These are phyloP conservation scores for Propithecus deckenii DNA, from an alignment of 2,797 vertebrate species.

Conservation along the genomic window DNA sequence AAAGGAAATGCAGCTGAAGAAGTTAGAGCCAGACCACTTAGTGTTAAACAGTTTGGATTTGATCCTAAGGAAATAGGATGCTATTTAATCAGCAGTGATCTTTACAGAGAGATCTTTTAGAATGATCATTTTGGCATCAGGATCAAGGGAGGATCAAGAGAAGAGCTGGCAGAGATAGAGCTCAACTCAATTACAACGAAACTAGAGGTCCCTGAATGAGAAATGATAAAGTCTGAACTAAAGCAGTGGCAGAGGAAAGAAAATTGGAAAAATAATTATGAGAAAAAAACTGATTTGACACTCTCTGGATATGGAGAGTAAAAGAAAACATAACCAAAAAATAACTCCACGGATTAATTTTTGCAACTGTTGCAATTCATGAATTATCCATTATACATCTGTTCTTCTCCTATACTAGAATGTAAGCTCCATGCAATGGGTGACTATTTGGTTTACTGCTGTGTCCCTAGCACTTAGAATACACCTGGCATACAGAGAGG, in stretches of 20 bases:
- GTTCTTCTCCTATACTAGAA: constrained; percentile 2
- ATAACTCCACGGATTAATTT: constrained; percentile 20
- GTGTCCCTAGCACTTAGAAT: not conserved
- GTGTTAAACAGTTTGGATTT: not conserved
- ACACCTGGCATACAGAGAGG: not conserved
- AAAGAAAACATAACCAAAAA: not conserved
- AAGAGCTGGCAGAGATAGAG: not conserved
- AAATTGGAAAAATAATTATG: not conserved
- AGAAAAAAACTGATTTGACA: not conserved
- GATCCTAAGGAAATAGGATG: not conserved
- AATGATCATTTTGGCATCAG: not conserved
- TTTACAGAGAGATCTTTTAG: constrained; percentile 7
- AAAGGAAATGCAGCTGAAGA: not conserved
- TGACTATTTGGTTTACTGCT: not conserved
- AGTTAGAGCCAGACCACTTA: not conserved
- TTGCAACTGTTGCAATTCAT: not conserved
- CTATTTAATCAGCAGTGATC: not conserved
- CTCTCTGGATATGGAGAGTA: not conserved
- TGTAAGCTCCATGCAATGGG: not conserved
- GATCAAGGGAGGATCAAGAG: not conserved
- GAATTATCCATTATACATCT: not conserved
- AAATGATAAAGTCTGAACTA: constrained; percentile 28
- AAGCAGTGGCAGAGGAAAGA: not conserved
- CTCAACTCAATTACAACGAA: not conserved
- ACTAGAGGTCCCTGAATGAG: not conserved